Conservation (phyloP, 2,113 vertebrate genomes). For the Chaetorhynchus papuensis region DNA sequence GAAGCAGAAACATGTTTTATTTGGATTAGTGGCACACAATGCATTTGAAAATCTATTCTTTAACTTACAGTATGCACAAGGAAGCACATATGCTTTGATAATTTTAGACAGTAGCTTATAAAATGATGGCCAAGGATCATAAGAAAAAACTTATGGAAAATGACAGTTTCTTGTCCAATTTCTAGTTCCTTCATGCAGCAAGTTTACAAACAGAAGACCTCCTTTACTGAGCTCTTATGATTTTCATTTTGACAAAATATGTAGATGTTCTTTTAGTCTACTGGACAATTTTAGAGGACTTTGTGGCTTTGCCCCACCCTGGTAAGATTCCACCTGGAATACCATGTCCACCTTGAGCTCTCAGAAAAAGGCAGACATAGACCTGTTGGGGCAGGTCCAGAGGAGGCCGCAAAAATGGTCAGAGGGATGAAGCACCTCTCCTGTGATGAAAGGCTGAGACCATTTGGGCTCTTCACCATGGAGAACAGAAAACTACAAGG, state of each 20-base stretch:
- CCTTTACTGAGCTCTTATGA: background rate
- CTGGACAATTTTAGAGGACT: background rate
- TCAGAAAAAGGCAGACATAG: background rate
- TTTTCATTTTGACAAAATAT: background rate
- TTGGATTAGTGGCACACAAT: background rate
- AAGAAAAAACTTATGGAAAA: background rate
- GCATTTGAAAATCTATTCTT: background rate
- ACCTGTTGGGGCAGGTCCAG: background rate
- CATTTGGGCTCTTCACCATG: background rate
- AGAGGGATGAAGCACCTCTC: background rate
- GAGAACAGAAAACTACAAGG: rapidly evolving
- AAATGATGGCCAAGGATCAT: background rate
- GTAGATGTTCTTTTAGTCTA: background rate
- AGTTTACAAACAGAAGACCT: background rate
- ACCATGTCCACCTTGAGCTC: rapidly evolving
- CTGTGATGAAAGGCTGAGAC: background rate
- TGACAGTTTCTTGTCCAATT: background rate
- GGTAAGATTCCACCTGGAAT: background rate
- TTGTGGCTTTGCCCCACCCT: background rate
- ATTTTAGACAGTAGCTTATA: background rate
- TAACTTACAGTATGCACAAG: background rate
- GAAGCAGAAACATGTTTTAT: background rate
- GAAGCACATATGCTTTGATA: background rate
- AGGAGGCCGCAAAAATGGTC: background rate
- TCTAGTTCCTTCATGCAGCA: background rate